phyloP scores from a whole-genome alignment of 2,888 invertebrate species.

The Rosalia funebris region DNA sequence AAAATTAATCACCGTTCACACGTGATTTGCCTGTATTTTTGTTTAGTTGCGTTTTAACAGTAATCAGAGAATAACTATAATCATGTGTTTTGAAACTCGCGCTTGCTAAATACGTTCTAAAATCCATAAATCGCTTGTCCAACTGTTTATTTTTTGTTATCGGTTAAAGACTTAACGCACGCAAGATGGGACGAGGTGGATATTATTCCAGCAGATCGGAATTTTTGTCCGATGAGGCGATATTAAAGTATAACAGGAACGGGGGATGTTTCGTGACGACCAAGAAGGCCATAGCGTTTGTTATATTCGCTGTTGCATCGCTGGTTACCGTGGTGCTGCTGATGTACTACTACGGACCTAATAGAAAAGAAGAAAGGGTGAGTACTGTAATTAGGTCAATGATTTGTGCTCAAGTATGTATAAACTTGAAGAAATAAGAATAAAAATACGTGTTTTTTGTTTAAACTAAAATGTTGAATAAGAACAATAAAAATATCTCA shows the following conservation, averaged over 20 bases:
- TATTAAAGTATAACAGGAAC: conserved; percentile 68
- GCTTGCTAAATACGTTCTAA: neutral
- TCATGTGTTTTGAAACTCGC: neutral
- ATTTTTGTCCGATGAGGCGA: conserved; percentile 70
- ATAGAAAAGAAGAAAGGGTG: conserved; percentile 50
- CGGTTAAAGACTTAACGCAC: neutral
- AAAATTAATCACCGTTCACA: neutral
- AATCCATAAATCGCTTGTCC: no score
- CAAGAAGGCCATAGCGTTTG: conserved; percentile 67
- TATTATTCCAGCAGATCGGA: conserved; percentile 67
- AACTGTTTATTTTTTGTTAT: no score
- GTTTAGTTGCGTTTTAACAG: neutral
- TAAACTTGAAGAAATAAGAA: neutral
- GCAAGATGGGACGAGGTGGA: conserved; percentile 46
- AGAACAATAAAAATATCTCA: no score
- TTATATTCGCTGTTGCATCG: conserved; percentile 57
- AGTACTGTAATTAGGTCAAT: conserved; percentile 26
- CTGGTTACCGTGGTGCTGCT: conserved; percentile 54
- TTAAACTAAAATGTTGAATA: no score
- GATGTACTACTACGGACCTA: conserved; percentile 60
- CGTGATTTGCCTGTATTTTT: neutral
- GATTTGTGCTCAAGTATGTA: neutral
- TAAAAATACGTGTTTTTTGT: no score
- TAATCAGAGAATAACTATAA: neutral
- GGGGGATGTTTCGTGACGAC: conserved; percentile 73